Percentiles rank a stretch among this genome's conserved stretches.
These are phyloP conservation scores for Gymnocheta viridis DNA, from an alignment of 2,888 invertebrate genomes.

Conservation along the genomic window DNA sequence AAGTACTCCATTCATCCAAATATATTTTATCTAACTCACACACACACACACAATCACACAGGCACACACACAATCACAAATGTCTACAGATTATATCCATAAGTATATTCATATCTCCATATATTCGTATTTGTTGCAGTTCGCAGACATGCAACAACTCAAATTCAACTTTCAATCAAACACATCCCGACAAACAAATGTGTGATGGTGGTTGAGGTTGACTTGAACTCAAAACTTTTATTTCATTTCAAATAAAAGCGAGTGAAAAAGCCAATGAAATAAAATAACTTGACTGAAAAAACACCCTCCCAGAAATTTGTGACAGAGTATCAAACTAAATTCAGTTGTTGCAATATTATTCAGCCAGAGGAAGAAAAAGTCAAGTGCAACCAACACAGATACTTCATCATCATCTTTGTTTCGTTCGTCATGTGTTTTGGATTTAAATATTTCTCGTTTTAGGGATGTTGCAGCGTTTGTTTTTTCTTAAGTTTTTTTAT, in stretches of 20 bases:
- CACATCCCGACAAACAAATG: not conserved
- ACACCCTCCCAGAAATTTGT: too few species aligned
- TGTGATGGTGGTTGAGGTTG: not conserved
- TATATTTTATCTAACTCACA: too few species aligned
- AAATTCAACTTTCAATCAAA: not conserved
- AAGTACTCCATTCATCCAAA: too few species aligned
- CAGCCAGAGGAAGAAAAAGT: not conserved
- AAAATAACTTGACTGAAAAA: not conserved
- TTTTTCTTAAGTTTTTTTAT: not conserved
- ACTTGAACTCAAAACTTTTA: slow-evolving; percentile 9
- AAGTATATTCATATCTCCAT: too few species aligned
- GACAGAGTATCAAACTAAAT: not conserved
- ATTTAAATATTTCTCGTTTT: too few species aligned
- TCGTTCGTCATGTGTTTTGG: not conserved
- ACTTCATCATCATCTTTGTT: not conserved
- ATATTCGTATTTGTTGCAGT: not conserved
- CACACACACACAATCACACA: too few species aligned
- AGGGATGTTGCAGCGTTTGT: too few species aligned
- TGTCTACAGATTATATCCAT: not conserved
- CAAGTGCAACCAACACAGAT: slow-evolving; percentile 6
- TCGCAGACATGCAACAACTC: not conserved
- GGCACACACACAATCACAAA: too few species aligned
- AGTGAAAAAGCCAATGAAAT: not conserved
- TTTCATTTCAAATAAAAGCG: not conserved
- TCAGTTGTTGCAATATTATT: slow-evolving; percentile 17